Percentiles rank a stretch among this genome's conserved stretches.
Evolutionary conservation across 2,113 vertebrate species (phyloP).

Genomic region (Elanoides forficatus): DNA sequence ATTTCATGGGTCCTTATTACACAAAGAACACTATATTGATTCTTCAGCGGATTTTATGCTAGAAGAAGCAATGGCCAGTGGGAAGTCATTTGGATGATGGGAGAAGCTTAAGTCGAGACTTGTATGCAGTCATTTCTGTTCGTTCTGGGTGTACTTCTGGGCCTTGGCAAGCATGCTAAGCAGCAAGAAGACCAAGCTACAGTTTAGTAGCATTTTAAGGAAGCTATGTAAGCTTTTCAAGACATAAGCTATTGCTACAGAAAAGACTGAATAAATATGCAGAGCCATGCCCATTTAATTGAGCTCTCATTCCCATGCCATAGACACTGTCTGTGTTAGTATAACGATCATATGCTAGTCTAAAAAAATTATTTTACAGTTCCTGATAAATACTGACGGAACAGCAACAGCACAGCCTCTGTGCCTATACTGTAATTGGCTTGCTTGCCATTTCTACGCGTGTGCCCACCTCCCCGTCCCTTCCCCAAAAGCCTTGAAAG

Average conservation of each 20-base stretch:
- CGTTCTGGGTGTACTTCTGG: not conserved
- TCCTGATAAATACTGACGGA: not conserved
- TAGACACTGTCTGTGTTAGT: not conserved
- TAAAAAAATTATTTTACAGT: not conserved
- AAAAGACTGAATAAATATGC: not conserved
- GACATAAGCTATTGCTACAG: not conserved
- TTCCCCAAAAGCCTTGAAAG: not conserved
- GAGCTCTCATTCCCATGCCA: not conserved
- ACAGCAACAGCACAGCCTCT: not conserved
- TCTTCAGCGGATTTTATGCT: not conserved
- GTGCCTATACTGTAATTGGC: not conserved
- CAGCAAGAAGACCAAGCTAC: not conserved
- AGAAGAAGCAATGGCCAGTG: not conserved
- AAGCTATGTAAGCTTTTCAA: not conserved
- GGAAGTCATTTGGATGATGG: not conserved
- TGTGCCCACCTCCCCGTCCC: not conserved
- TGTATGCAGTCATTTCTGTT: not conserved
- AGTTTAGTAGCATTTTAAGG: not conserved
- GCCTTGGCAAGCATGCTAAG: not conserved
- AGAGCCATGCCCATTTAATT: not conserved
- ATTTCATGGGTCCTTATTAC: not conserved
- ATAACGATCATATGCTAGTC: not conserved
- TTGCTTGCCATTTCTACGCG: rapidly evolving
- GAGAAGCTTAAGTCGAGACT: not conserved
- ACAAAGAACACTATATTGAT: not conserved